Percentiles rank a stretch among this genome's conserved stretches.
phyloP scores from a whole-genome alignment of 2,113 vertebrate genomes.

The Maccullochella peelii region DNA sequence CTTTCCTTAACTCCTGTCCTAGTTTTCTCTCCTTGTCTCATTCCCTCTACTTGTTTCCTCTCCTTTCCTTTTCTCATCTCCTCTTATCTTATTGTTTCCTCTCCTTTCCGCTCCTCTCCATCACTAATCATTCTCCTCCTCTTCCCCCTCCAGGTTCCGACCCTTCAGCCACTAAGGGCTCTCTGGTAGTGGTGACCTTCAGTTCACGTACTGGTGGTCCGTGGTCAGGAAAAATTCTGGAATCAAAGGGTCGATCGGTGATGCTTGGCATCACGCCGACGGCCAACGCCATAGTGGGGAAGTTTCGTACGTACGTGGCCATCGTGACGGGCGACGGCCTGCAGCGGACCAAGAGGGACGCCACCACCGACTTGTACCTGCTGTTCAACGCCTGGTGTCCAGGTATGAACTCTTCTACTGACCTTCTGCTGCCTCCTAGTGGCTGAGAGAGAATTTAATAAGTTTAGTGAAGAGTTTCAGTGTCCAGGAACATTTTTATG shows the following conservation, averaged over 20 bases:
- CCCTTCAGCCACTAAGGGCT: constrained; percentile 85
- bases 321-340: constrained; percentile 77
- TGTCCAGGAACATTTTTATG: no score
- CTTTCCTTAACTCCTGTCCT: no score
- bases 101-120: no score
- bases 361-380: constrained; percentile 86
- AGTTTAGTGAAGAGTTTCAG: no score
- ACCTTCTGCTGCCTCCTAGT: neutral
- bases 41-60: no score
- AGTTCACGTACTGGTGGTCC: constrained; percentile 55
- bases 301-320: constrained; percentile 86
- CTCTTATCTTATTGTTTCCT: no score
- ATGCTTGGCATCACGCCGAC: constrained; percentile 85
- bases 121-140: neutral
- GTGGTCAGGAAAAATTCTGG: constrained; percentile 85
- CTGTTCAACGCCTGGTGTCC: constrained; percentile 94
- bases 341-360: constrained; percentile 79
- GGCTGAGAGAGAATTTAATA: neutral
- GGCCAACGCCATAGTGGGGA: constrained; percentile 88
- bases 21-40: accelerated
- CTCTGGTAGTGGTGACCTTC: constrained; percentile 81
- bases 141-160: constrained; percentile 80
- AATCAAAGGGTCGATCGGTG: constrained; percentile 54
- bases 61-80: no score
- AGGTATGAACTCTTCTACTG: constrained; percentile 72